Conservation (phyloP, 2,888 invertebrate species). For the Ferdinandea cuprea region DNA sequence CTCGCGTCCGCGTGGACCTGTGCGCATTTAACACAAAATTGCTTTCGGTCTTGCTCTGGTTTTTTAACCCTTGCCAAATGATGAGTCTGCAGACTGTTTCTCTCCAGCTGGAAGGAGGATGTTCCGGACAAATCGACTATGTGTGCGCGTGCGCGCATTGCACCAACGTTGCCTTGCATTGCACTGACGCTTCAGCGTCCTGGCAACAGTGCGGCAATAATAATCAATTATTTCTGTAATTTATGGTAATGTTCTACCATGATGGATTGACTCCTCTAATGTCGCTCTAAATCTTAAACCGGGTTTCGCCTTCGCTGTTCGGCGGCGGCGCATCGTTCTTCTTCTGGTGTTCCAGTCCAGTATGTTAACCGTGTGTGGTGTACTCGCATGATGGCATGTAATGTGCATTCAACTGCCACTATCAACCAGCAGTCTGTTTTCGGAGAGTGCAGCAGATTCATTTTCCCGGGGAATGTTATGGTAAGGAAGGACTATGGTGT, state of each 20-base stretch:
- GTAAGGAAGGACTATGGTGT: slow-evolving; percentile 59
- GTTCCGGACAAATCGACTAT: slow-evolving; percentile 60
- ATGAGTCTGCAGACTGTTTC: slow-evolving; percentile 23
- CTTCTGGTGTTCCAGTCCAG: slow-evolving; percentile 20
- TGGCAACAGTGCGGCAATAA: slow-evolving; percentile 78
- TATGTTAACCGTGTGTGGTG: slow-evolving; percentile 58
- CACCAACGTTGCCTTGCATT: slow-evolving; percentile 20
- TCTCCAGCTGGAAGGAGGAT: slow-evolving; percentile 46
- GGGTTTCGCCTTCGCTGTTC: slow-evolving; percentile 72
- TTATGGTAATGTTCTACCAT: slow-evolving; percentile 83
- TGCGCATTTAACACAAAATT: slow-evolving; percentile 66
- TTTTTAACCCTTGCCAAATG: slow-evolving; percentile 52
- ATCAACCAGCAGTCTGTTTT: slow-evolving; percentile 54
- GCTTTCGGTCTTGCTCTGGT: slow-evolving; percentile 69
- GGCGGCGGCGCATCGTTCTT: slow-evolving; percentile 29
- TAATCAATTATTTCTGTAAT: slow-evolving; percentile 84
- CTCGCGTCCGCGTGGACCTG: slow-evolving; percentile 42
- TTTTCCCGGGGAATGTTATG: slow-evolving; percentile 33
- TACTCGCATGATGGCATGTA: slow-evolving; percentile 70
- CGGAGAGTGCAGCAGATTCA: slow-evolving; percentile 61
- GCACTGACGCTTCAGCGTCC: slow-evolving; percentile 70
- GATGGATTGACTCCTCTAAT: slow-evolving; percentile 84
- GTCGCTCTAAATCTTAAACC: slow-evolving; percentile 83
- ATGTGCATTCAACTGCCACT: slow-evolving; percentile 73
- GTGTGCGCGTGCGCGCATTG: slow-evolving; percentile 13